Percentiles rank a stretch among this genome's conserved stretches.
These are phyloP conservation scores for Congeria kusceri DNA, from an alignment of 2,888 invertebrate species.

Conservation along the genomic window DNA sequence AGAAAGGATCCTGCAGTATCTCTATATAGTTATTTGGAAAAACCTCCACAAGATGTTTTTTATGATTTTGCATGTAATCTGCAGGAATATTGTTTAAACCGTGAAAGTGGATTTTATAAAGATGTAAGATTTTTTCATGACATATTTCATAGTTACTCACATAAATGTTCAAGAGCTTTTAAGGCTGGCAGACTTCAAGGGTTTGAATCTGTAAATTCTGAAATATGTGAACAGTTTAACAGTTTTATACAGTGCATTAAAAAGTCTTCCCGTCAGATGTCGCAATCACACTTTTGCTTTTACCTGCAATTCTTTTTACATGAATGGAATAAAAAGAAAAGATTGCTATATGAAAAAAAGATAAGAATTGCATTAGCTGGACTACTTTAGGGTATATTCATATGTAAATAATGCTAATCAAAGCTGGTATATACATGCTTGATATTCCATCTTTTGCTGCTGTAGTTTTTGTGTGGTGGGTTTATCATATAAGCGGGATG, in stretches of 20 bases:
- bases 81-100: slow-evolving; percentile 45
- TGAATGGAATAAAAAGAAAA: slow-evolving; percentile 39
- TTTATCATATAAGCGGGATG: too few relatives aligned
- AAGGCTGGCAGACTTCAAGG: slow-evolving; percentile 29
- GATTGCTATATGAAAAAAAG: slow-evolving; percentile 4
- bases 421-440: too few relatives aligned
- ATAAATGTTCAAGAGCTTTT: slow-evolving; percentile 46
- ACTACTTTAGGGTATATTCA: not conserved
- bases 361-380: slow-evolving; percentile 25
- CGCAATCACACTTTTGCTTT: slow-evolving; percentile 35
- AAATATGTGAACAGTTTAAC: slow-evolving; percentile 56
- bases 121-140: slow-evolving; percentile 41
- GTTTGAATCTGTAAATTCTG: slow-evolving; percentile 43
- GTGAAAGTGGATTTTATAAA: slow-evolving; percentile 37
- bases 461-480: too few relatives aligned
- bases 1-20: slow-evolving; percentile 49
- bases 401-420: too few relatives aligned
- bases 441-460: too few relatives aligned
- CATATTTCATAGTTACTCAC: slow-evolving; percentile 44
- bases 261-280: slow-evolving; percentile 24
- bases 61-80: slow-evolving; percentile 54
- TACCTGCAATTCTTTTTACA: slow-evolving; percentile 45
- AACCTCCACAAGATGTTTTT: slow-evolving; percentile 32
- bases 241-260: slow-evolving; percentile 40
- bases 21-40: slow-evolving; percentile 34